Evolutionary conservation across 2,797 vertebrate genomes (phyloP).

Genomic region (Leptoclinus maculatus): DNA sequence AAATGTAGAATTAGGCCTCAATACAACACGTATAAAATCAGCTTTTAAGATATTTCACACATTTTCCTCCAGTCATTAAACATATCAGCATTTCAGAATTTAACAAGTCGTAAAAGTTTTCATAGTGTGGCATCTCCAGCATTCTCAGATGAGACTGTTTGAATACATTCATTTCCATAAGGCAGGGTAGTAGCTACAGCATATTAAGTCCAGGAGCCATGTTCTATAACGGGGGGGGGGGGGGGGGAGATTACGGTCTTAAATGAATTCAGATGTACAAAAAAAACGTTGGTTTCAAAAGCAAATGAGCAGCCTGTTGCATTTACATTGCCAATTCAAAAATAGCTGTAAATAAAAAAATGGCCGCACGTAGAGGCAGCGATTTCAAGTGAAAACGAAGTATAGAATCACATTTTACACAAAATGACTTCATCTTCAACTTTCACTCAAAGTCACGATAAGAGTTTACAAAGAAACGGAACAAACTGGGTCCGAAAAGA

Average conservation of each 20-base stretch:
- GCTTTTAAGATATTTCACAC: slow-evolving; percentile 25
- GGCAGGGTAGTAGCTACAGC: slow-evolving; percentile 66
- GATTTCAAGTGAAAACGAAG: not conserved
- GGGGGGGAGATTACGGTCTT: not conserved
- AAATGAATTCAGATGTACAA: not conserved
- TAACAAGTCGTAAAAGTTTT: slow-evolving; percentile 4
- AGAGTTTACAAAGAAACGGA: not conserved
- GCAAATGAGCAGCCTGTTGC: not conserved
- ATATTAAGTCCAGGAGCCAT: slow-evolving; percentile 18
- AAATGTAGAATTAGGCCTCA: slow-evolving; percentile 25
- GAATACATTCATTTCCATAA: slow-evolving; percentile 76
- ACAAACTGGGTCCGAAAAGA: not conserved
- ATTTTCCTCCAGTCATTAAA: slow-evolving; percentile 14
- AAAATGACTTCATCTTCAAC: slow-evolving; percentile 24
- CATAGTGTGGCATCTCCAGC: slow-evolving; percentile 44
- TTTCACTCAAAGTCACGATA: not conserved
- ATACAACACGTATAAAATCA: slow-evolving; percentile 35
- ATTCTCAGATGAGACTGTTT: slow-evolving; percentile 30
- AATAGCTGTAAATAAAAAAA: not conserved
- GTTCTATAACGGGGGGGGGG: not conserved
- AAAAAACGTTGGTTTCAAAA: slow-evolving; percentile 1
- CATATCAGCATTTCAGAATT: not conserved
- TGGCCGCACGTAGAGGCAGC: not conserved
- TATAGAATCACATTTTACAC: slow-evolving; percentile 9
- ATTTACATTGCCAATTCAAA: not conserved